Conservation (phyloP, 1,140 invertebrate species). For the Caerostris extrusa region DNA sequence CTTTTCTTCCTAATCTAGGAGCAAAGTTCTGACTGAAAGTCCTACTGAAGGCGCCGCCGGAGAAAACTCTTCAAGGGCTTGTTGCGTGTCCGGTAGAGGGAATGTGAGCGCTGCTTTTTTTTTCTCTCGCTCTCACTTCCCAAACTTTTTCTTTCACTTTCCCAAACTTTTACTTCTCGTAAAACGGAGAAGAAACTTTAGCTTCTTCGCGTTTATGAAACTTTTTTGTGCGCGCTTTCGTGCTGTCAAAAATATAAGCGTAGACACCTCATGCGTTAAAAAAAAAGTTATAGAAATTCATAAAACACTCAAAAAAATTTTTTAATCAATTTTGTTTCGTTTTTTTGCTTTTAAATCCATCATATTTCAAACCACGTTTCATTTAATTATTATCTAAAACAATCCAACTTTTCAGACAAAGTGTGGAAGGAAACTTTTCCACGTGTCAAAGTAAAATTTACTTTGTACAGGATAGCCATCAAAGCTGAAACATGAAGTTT, state of each 20-base stretch:
- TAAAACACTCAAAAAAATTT: too few species aligned
- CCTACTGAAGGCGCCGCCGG: conserved; percentile 39
- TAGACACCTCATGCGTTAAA: too few species aligned
- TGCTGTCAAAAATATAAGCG: too few species aligned
- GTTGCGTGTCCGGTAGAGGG: conserved; percentile 62
- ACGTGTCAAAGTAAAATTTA: not conserved
- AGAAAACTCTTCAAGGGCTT: conserved; percentile 48
- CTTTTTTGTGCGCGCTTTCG: not conserved
- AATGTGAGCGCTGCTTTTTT: not conserved
- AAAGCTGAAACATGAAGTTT: not conserved
- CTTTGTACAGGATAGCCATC: not conserved
- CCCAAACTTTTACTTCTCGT: not conserved
- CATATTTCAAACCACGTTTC: too few species aligned
- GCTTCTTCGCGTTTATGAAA: conserved; percentile 2
- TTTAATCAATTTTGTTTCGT: too few species aligned
- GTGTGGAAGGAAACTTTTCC: not conserved
- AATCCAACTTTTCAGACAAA: not conserved
- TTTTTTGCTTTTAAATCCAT: too few species aligned
- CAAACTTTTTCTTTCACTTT: not conserved
- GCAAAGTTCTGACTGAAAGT: conserved; percentile 43
- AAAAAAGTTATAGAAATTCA: too few species aligned
- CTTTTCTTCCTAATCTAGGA: conserved; percentile 35
- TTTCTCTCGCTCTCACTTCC: conserved; percentile 14
- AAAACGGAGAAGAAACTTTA: not conserved
- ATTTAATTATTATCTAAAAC: too few species aligned